Evolutionary conservation across 2,888 invertebrate species (phyloP), one percentile per base, ranked within the genome.

Genomic region (Callimorpha dominula): DNA sequence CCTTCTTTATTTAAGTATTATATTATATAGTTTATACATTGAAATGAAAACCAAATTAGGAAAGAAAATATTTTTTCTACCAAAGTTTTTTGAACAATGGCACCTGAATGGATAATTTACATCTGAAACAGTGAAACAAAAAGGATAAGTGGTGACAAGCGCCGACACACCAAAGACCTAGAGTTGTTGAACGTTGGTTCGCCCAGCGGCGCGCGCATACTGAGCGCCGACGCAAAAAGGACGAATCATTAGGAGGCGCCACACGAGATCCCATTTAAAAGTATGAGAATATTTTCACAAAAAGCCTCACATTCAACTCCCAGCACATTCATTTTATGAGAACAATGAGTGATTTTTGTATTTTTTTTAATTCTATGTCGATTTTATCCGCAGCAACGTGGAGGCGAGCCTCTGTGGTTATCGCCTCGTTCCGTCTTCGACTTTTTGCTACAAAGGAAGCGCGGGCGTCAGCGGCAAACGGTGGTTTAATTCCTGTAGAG

Each of bases 321-420:
- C 93, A 91, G 95, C 95, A 95, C 95, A 95, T 95, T 95, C 95
- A 95, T 95, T 95, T 95, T 94, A 95, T 94, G 95, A 95, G 95
- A 95, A 95, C 95, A 95, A 95, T 95, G 95, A 95, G 93, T 94
- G 94, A 95, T 94, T 95, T 95, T 95, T 95, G 95, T 95, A 94
- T 94, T 95, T 95, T 93, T 93, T 95, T 95, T 95, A 94, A 93
- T 95, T 95, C 94, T 95, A 95, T 95, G 95, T 95, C 95, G 95
- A 95, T 95, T 95, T 95, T 95, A 95, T 95, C 94, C 94, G 91
- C 88, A 89, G 91, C 92, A 88, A 90, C 90, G 91, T 89, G 90
- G 93, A 93, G 91, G 93, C 93, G 91, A 94, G 92, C 88, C 93
- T 82, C 87, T 81, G 92, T 89, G 93, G 92, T 93, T 94, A 94